Evolutionary conservation across 2,888 invertebrate genomes (phyloP).

Genomic region (Lochmaea crataegi): DNA sequence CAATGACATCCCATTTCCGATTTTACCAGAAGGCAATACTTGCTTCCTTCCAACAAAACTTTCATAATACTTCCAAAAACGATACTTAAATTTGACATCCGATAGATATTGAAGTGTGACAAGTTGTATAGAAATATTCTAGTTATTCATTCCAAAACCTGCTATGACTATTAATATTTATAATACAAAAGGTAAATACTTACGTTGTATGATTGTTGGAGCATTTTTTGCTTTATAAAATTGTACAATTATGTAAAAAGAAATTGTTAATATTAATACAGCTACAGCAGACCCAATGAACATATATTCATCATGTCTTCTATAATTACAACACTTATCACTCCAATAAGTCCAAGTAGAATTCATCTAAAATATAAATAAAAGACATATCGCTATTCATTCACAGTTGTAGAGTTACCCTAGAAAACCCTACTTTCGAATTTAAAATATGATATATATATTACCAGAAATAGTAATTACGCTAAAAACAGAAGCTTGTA

Average conservation of each 20-base stretch:
- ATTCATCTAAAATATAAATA: constrained; percentile 70
- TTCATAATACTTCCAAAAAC: too few relatives aligned
- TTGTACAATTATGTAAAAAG: constrained; percentile 71
- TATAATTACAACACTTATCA: constrained; percentile 70
- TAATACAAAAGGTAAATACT: constrained; percentile 46
- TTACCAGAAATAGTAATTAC: too few relatives aligned
- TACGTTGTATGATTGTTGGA: constrained; percentile 61
- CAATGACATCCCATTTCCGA: too few relatives aligned
- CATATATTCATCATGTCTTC: constrained; percentile 69
- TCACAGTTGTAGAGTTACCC: neutral
- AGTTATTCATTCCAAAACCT: neutral
- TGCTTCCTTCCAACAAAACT: too few relatives aligned
- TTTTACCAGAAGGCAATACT: too few relatives aligned
- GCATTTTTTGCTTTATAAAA: constrained; percentile 61
- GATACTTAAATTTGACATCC: too few relatives aligned
- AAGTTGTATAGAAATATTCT: neutral
- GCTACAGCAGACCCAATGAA: constrained; percentile 69
- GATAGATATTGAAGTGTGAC: too few relatives aligned
- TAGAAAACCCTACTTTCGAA: neutral
- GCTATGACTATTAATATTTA: constrained; percentile 3
- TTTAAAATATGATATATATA: neutral
- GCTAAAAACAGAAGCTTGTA: too few relatives aligned
- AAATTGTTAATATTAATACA: constrained; percentile 68
- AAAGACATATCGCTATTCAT: neutral
- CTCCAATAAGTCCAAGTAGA: constrained; percentile 74